These are phyloP conservation scores for Mya arenaria DNA, from an alignment of 1,140 invertebrate genomes.

Conservation along the genomic window DNA sequence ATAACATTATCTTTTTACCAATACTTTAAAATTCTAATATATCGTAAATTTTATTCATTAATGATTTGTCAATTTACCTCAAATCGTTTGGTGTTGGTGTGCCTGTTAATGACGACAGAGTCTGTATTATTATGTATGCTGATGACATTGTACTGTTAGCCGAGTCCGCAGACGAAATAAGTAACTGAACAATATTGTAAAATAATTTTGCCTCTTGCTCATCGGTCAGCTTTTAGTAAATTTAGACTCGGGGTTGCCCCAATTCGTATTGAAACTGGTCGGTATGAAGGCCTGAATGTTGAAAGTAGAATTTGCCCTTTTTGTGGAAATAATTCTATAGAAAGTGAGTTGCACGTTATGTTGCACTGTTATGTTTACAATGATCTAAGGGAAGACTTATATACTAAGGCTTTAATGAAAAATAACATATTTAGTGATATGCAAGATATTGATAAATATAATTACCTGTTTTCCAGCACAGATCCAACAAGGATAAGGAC, in stretches of 20 bases:
- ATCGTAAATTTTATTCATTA: too few species aligned
- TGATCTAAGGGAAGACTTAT: background rate
- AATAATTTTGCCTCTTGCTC: background rate
- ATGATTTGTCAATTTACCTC: too few species aligned
- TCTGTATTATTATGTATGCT: too few species aligned
- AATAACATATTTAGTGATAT: background rate
- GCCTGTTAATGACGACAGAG: too few species aligned
- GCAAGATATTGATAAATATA: background rate
- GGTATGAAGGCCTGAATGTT: slow-evolving; percentile 5
- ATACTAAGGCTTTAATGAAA: background rate
- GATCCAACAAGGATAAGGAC: slow-evolving; percentile 1
- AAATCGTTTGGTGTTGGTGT: too few species aligned
- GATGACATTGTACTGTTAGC: too few species aligned
- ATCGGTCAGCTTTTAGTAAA: slow-evolving; percentile 19
- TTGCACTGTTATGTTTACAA: background rate
- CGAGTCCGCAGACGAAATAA: background rate
- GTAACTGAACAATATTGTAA: slow-evolving; percentile 4
- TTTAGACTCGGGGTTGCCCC: slow-evolving; percentile 19
- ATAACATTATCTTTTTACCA: too few species aligned
- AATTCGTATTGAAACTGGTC: slow-evolving; percentile 9
- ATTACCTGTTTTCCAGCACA: background rate
- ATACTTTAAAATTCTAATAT: too few species aligned
- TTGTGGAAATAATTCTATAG: slow-evolving; percentile 8
- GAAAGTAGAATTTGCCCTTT: background rate
- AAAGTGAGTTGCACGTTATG: slow-evolving; percentile 8